Percentiles rank a stretch among this genome's conserved stretches.
Evolutionary conservation across 2,797 vertebrate genomes (phyloP).

Genomic region (Pteronotus mesoamericanus): DNA sequence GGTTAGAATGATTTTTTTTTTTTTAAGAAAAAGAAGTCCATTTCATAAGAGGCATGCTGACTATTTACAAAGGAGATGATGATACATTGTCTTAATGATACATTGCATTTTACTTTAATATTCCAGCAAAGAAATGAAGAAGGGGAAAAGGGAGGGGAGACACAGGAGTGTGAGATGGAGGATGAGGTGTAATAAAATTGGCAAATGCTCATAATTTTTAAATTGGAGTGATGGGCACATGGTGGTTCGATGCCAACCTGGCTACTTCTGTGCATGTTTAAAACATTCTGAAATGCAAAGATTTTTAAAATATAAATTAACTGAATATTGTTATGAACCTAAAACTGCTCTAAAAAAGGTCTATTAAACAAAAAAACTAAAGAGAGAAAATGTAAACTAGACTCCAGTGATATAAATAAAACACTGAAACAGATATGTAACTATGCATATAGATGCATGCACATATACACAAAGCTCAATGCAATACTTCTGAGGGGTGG

Average conservation of each 20-base stretch:
- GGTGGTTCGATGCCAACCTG: too few relatives aligned
- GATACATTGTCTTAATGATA: not conserved
- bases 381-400: not conserved
- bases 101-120: not conserved
- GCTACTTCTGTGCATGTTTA: not conserved
- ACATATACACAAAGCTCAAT: not conserved
- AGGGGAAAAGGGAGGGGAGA: too few relatives aligned
- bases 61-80: not conserved
- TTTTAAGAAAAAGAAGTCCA: not conserved
- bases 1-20: accelerated
- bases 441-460: accelerated
- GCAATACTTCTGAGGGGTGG: not conserved
- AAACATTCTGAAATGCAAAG: not conserved
- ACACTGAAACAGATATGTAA: not conserved
- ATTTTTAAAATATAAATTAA: not conserved
- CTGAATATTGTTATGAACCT: not conserved
- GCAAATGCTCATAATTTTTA: not conserved
- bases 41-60: not conserved
- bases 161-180: accelerated
- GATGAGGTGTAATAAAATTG: accelerated
- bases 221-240: not conserved
- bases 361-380: not conserved
- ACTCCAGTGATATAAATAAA: not conserved
- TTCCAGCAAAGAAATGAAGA: not conserved
- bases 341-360: not conserved